Base-by-base conservation (phyloP, 1,140 invertebrate species). In the Aphelinus certus region DNA sequence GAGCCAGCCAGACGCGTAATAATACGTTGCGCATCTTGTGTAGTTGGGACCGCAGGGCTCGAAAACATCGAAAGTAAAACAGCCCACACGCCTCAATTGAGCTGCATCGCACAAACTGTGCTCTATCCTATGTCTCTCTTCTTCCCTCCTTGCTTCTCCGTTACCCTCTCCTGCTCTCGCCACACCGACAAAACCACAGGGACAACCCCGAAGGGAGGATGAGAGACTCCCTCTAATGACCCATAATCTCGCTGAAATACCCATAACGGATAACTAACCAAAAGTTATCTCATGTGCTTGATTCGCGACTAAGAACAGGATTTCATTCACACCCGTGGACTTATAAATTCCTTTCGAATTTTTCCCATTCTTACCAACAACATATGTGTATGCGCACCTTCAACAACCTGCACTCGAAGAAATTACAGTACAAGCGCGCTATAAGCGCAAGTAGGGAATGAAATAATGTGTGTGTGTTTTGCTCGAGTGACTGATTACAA, bases 261-360 rank as follows among this genome's bases (percentile, higher is more conserved):
- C 76, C 77, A 78, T 81, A 81, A 79, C 79, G 46, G 9, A 76
- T 58, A 66, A 69, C 63, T 80, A 80, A 80, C 79, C 78, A 80
- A 80, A 80, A 79, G 77, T 57, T 77, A 65, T 68, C 79, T 77
- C 74, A 79, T 79, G 45, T 3, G 6, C 10, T 26, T 26, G 26
- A 26, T 26, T 26, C 26, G 26, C 26, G 26, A 26, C 26, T 26
- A 0, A 26, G 26, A 26, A 26, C 26, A 26, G 26, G 26, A 26
- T 26, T 26, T 26, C 26, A 26, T 26, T 26, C 26, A 26, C 26
- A 26, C 26, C 26, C 26, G 26, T 26, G 26, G 26, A 26, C 26
- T 26, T 26, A 26, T 26, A 26, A 26, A 26, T 26, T 26, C 26
- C 26, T 26, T 26, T 26, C 26, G 26, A 26, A 26, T 26, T 26